A percentile compares a stretch with the other conserved stretches of the same genome.
Evolutionary conservation across 1,140 invertebrate genomes (phyloP).

Genomic region (Muscidifurax raptorellus): DNA sequence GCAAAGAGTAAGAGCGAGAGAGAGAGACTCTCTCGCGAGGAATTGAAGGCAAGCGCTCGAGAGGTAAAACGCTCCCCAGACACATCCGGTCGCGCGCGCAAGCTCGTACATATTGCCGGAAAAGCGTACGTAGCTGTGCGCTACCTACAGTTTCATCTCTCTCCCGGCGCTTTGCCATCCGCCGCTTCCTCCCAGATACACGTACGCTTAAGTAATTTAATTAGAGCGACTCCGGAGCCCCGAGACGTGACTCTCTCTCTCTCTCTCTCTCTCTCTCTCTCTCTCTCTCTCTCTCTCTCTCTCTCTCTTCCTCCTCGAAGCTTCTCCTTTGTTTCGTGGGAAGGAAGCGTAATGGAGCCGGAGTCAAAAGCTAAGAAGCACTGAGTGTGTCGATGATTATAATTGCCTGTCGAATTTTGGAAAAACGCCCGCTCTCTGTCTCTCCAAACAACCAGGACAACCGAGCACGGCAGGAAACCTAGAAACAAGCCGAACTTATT

Average conservation of each 20-base stretch:
- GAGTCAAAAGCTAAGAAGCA: conserved; percentile 30
- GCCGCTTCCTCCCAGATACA: conserved; percentile 61
- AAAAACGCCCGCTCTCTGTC: not conserved
- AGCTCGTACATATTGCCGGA: not conserved
- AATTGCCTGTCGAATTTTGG: not conserved
- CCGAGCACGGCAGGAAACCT: not conserved
- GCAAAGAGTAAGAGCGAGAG: not conserved
- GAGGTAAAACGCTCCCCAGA: conserved; percentile 25
- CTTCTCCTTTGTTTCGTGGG: conserved; percentile 22
- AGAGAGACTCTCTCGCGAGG: not conserved
- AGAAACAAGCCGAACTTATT: not conserved
- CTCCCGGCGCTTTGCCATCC: not conserved
- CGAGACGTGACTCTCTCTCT: conserved; percentile 65
- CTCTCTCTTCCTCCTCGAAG: not conserved
- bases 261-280: conserved; percentile 4
- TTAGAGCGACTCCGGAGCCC: conserved; percentile 69
- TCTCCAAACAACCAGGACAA: not conserved
- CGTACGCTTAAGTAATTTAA: conserved; percentile 73
- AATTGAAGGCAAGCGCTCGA: conserved; percentile 26
- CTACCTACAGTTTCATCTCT: not conserved
- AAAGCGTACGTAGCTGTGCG: not conserved
- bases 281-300: not conserved
- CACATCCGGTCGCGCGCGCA: conserved; percentile 3
- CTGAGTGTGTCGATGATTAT: not conserved
- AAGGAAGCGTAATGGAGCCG: conserved; percentile 19